Conservation (phyloP, 2,113 vertebrate genomes). For the Phalacrocorax pelagicus region DNA sequence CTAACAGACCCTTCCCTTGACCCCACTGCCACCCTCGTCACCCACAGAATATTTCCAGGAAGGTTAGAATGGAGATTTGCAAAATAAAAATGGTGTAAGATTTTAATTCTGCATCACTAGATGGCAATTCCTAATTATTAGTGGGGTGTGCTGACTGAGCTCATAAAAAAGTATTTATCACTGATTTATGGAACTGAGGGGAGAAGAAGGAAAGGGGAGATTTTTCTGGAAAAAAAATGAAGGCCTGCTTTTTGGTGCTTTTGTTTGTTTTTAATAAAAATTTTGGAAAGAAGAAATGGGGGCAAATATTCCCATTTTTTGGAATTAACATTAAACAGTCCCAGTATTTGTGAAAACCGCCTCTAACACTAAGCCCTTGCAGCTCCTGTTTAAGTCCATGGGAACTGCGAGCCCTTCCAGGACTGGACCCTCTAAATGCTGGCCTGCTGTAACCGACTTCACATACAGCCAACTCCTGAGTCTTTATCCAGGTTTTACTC, state of each 20-base stretch:
- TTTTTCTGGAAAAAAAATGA: neutral
- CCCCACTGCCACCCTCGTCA: neutral
- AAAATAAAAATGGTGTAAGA: neutral
- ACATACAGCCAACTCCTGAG: neutral
- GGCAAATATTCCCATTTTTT: neutral
- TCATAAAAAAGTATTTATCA: neutral
- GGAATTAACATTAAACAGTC: neutral
- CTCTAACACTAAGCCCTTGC: neutral
- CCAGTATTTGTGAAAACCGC: neutral
- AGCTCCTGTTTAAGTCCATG: neutral
- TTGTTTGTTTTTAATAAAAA: neutral
- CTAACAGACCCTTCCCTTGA: constrained; percentile 29
- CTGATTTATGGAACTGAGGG: neutral
- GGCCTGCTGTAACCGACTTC: neutral
- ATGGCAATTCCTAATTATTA: neutral
- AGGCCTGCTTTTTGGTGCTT: neutral
- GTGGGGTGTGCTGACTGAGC: neutral
- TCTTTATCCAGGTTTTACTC: constrained; percentile 52
- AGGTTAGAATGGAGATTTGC: neutral
- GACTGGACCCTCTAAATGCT: neutral
- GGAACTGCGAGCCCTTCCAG: neutral
- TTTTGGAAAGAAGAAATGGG: neutral
- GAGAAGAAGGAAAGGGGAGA: neutral
- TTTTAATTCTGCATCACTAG: neutral
- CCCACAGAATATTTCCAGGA: neutral